Evolutionary conservation across 2,113 vertebrate species (phyloP), one percentile per base, ranked within the genome.

Genomic region (Datnioides undecimradiatus): DNA sequence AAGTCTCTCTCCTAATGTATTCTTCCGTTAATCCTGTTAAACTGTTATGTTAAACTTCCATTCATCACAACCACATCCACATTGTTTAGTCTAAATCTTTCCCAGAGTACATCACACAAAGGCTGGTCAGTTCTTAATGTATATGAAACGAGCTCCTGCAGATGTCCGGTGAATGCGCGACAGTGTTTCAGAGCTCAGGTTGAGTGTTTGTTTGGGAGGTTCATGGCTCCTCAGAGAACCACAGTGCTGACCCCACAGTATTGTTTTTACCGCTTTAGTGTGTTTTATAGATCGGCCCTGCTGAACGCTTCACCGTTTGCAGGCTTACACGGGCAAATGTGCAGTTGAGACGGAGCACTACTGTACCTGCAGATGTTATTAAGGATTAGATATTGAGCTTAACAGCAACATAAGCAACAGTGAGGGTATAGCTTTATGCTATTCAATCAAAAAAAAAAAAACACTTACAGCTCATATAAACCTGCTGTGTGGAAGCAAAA

Each of bases 191-290:
- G 36, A 1, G 33, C 76, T 73, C 48, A 9, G 66, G 31, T 86
- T 48, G 16, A 78, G 25, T 67, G 63, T 79, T 80, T 73, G 64
- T 49, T 75, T 31, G 8, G 49, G 65, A 77, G 75, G n/a, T 65
- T 71, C 54, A 69, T 49, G 34, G 80, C 63, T 84, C 83, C 83
- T 79, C 55, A 27, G 86, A 65, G 69, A 54, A 62, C 11, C 57
- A 21, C 11, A 77, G 60, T 67, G 83, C 87, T 91, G 88, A 90
- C 81, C 88, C 75, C 79, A 79, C 79, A 78, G 36, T 76, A 70
- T 78, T 7, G 6, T 64, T 55, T 57, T 76, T 46, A 80, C 71
- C 46, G 79, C 78, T 84, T 69, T 19, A n/a, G 62, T 60, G 72
- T 66, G 82, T 80, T 89, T 73, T 68, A 84, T 79, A 82, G 78